Base-by-base conservation (phyloP, 2,113 vertebrate genomes). In the Athene cunicularia region DNA sequence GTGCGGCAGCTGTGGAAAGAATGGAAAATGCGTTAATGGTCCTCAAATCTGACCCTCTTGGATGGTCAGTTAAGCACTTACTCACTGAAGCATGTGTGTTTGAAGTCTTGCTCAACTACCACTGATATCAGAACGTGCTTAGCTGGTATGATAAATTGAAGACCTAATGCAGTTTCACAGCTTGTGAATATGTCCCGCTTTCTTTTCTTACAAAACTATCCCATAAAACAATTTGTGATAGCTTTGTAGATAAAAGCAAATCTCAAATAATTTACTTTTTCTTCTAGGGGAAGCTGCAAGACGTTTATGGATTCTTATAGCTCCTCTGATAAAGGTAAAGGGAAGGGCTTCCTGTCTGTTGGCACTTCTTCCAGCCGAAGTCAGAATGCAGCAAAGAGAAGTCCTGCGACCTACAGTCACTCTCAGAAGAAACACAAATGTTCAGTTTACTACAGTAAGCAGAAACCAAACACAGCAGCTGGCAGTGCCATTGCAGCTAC, bases 361-460 rank as follows among this genome's bases (percentile, higher is more conserved):
- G 98, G 97, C 84, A 87, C 97, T 35, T 96, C 98, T 16, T 98
- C 98, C 7, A 97, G 97, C 91, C 98, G 99, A 96, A 94, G 98
- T 88, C 98, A 99, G 97, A 96, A 98, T 12, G 97, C 99, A 1
- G 97, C 99, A 8, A 99, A 99, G 98, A 99, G 99, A 92, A 98
- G 98, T 92, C 98, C 99, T 2, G 98, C 98, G 0, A 98, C 97
- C 39, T 98, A 98, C 3, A 94, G 98, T 59, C 99, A 99, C 66
- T 98, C 98, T 24, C 99, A 98, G 85, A 99, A 99, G 98, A 99
- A 99, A 97, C 99, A 99, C 95, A 99, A 99, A 92, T 99, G 99
- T 87, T 99, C 99, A 0, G 98, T 99, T 26, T 99, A 99, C 75
- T 99, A 99, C 93, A 98, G 98, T 88, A 99, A 99, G 95, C 99